Base-by-base conservation (phyloP, 2,113 vertebrate genomes). In the Cettia cetti region DNA sequence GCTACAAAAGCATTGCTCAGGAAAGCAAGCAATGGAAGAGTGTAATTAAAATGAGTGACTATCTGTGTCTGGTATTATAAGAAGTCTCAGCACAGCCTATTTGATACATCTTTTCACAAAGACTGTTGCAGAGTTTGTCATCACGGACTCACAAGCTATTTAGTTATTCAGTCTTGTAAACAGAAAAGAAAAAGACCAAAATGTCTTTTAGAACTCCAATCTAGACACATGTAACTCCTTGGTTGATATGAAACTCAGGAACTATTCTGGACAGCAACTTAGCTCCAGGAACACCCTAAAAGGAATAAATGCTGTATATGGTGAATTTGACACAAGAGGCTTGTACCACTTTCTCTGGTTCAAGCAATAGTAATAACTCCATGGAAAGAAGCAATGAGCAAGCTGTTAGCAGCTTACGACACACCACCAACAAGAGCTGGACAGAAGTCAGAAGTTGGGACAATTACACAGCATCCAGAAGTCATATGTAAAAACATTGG, bases 401-500 rank as follows among this genome's bases (percentile, higher is more conserved):
- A 74, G 16, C 22, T 74, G 33, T 50, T 45, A 60, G 72, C 27
- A 56, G 44, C 60, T 70, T 35, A 74, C 5, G 7, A 45, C 11
- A n/a, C n/a, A 23, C 35, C 50, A 75, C 27, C n/a, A 49, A 3
- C 18, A 80, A 47, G 21, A 84, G 64, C 37, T 30, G 31, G 60
- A 82, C 9, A 56, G 33, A 77, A 49, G 63, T 78, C 45, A 81
- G 18, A 30, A 30, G 59, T 11, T 72, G 19, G 78, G 24, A 61
- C 31, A 81, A 64, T 53, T 64, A 13, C 53, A 66, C 31, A 84
- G 39, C 33, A 81, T 65, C 20, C 44, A 69, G 50, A 87, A 85
- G 33, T 42, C 26, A 24, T 11, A 42, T 1, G 1, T 49, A 33
- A 63, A 53, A 79, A 26, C 45, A 47, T 0, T n/a, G 28, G 7